Percentiles rank a stretch among this genome's conserved stretches.
Evolutionary conservation across 2,113 vertebrate species (phyloP).

Genomic region (Pholis gunnellus): DNA sequence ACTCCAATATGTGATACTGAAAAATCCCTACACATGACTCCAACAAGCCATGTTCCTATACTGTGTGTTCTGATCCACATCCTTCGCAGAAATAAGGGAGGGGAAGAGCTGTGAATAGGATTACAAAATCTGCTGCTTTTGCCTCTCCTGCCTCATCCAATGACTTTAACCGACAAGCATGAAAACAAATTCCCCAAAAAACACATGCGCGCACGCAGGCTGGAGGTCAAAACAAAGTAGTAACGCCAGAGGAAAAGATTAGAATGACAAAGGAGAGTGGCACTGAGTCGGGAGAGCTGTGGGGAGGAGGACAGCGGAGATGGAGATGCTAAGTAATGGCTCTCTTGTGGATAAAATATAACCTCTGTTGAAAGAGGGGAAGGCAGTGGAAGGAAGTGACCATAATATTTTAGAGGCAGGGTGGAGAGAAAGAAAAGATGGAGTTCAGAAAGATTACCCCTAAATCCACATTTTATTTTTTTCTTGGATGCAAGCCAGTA

Average conservation of each 20-base stretch:
- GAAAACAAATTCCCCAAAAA: conserved; percentile 27
- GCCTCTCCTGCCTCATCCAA: conserved; percentile 15
- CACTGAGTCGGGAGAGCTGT: conserved; percentile 53
- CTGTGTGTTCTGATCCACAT: background rate
- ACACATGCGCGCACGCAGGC: conserved; percentile 5
- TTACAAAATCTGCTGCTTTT: conserved; percentile 10
- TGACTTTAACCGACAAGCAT: conserved; percentile 21
- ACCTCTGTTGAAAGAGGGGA: conserved; percentile 43
- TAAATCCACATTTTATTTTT: conserved; percentile 39
- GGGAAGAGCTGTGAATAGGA: background rate
- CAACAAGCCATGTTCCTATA: background rate
- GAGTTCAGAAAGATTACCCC: conserved; percentile 20
- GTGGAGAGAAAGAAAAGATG: conserved; percentile 26
- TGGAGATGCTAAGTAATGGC: conserved; percentile 76
- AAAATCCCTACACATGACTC: background rate
- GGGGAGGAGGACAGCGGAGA: conserved; percentile 63
- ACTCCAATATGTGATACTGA: background rate
- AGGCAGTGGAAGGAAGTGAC: conserved; percentile 36
- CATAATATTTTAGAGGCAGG: conserved; percentile 54
- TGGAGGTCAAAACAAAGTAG: conserved; percentile 74
- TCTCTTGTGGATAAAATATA: conserved; percentile 75
- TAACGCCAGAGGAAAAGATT: conserved; percentile 71
- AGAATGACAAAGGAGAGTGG: conserved; percentile 78
- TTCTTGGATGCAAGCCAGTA: background rate
- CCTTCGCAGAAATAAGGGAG: background rate